Evolutionary conservation across 2,888 invertebrate species (phyloP).

Genomic region (Colletes collaris): DNA sequence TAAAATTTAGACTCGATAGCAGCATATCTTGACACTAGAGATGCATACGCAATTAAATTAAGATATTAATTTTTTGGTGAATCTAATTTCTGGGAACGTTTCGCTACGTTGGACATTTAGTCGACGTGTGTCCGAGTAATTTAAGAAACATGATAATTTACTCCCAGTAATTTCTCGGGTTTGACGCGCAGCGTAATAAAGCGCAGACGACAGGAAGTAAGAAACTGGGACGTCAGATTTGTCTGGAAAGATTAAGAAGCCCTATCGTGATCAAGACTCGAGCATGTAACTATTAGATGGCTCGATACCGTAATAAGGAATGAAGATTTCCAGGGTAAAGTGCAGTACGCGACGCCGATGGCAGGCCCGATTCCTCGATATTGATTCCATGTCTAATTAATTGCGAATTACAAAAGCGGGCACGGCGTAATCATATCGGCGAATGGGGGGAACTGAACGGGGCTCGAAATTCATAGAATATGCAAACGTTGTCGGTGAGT

Average conservation of each 20-base stretch:
- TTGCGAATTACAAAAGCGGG: constrained; percentile 12
- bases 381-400: constrained; percentile 22
- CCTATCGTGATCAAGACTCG: constrained; percentile 69
- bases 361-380: background rate
- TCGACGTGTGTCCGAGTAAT: background rate
- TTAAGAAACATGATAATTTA: constrained; percentile 2
- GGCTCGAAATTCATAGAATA: constrained; percentile 27
- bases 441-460: background rate
- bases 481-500: constrained; percentile 53
- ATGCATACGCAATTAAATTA: too few relatives aligned
- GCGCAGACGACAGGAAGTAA: constrained; percentile 27
- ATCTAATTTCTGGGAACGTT: too few relatives aligned
- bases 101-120: too few relatives aligned
- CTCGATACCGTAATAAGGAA: constrained; percentile 45
- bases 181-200: constrained; percentile 20
- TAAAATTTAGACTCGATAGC: too few relatives aligned
- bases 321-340: constrained; percentile 44
- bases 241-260: constrained; percentile 77
- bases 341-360: background rate
- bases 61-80: too few relatives aligned
- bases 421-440: constrained; percentile 25
- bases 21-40: too few relatives aligned
- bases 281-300: constrained; percentile 71
- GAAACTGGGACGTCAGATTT: constrained; percentile 75
- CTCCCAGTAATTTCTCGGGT: constrained; percentile 14